A percentile compares a stretch with the other conserved stretches of the same genome.
These are phyloP conservation scores for Noctuana brunneofusca DNA, from an alignment of 2,888 invertebrate species.

Conservation along the genomic window DNA sequence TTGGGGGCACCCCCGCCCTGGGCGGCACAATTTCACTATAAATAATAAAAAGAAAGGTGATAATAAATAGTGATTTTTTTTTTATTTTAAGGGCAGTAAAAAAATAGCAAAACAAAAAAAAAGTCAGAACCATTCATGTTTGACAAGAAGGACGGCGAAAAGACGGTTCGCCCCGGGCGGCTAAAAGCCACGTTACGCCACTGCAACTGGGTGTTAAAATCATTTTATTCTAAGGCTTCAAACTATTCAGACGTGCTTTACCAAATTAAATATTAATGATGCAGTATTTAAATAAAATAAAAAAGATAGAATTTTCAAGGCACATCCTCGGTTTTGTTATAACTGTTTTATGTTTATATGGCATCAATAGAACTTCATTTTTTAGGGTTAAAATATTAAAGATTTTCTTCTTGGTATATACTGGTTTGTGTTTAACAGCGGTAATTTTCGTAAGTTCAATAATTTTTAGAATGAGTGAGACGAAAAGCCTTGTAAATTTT, in stretches of 20 bases:
- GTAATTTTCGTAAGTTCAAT: background rate
- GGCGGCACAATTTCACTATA: no score
- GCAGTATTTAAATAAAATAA: background rate
- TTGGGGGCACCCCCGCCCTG: no score
- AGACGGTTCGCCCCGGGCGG: no score
- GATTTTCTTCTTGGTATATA: background rate
- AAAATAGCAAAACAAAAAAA: no score
- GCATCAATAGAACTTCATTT: background rate
- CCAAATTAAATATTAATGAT: background rate
- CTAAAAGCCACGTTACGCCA: no score
- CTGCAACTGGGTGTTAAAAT: no score
- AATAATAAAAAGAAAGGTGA: no score
- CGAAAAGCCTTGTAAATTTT: background rate
- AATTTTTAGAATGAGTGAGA: background rate
- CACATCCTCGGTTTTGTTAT: background rate
- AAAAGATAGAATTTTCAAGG: background rate
- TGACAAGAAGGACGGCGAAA: no score
- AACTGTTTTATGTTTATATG: background rate
- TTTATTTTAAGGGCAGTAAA: no score
- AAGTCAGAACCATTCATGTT: no score
- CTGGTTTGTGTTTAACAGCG: background rate
- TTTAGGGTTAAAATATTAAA: background rate
- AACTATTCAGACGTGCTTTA: background rate
- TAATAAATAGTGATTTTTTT: no score
- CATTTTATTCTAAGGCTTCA: background rate